Percentiles rank a stretch among this genome's conserved stretches.
Conservation (phyloP, 2,113 vertebrate genomes). For the Odocoileus virginianus region DNA sequence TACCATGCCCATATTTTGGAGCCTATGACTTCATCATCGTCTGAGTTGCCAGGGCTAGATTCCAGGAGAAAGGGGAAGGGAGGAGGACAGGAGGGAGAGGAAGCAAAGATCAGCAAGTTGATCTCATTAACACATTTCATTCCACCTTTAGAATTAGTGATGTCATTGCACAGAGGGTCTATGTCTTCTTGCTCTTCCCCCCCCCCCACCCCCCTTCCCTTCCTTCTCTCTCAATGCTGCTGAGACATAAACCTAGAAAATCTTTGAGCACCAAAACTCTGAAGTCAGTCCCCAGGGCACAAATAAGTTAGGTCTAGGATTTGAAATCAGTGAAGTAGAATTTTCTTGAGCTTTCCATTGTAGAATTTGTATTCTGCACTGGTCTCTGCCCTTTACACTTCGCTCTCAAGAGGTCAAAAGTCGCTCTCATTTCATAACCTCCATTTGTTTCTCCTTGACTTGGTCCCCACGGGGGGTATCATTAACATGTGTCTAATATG, state of each 20-base stretch:
- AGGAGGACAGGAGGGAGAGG: background rate
- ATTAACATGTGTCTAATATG: background rate
- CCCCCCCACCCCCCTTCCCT: fast-evolving
- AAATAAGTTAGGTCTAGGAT: background rate
- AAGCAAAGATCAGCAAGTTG: conserved; percentile 55
- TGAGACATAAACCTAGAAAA: background rate
- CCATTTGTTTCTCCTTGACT: background rate
- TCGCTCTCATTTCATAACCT: background rate
- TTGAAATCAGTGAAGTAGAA: background rate
- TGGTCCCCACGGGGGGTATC: background rate
- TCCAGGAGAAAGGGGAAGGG: conserved; percentile 50
- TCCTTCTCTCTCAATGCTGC: background rate
- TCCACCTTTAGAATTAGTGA: background rate
- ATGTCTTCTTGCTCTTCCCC: background rate
- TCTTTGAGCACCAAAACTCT: background rate
- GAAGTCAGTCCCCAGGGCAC: background rate
- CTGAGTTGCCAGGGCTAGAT: conserved; percentile 69
- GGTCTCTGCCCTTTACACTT: background rate
- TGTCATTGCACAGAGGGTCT: background rate
- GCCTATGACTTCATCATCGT: conserved; percentile 75
- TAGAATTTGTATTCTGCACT: background rate
- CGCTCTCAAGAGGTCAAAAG: background rate
- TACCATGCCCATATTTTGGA: conserved; percentile 76
- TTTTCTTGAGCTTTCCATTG: background rate
- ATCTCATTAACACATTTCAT: conserved; percentile 11